These are phyloP conservation scores for Eulacestoma nigropectus DNA, from an alignment of 2,113 vertebrate genomes.

Conservation along the genomic window DNA sequence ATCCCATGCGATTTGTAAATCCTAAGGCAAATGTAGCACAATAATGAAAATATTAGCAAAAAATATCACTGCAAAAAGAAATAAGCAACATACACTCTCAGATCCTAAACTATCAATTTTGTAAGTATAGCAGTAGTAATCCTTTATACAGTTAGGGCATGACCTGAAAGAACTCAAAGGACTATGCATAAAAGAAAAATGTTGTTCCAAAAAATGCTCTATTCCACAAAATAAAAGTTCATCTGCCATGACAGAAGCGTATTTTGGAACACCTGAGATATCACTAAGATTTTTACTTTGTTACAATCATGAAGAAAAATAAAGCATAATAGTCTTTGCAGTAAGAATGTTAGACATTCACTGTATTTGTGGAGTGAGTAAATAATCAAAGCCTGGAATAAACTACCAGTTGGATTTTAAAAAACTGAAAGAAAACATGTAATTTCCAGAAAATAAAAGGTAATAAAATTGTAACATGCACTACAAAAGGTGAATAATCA, in stretches of 20 bases:
- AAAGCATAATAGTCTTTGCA: background rate
- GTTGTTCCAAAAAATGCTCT: background rate
- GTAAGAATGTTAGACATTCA: background rate
- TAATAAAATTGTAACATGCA: background rate
- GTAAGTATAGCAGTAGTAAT: background rate
- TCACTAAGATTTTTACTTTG: background rate
- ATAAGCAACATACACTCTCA: background rate
- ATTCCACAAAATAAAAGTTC: background rate
- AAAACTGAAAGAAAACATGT: background rate
- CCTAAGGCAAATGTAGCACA: background rate
- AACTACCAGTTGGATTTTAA: background rate
- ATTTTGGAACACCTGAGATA: background rate
- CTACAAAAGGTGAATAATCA: background rate
- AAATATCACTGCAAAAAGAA: background rate
- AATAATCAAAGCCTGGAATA: background rate
- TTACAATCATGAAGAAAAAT: background rate
- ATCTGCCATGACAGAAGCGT: background rate
- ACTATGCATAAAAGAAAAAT: background rate
- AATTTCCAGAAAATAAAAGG: background rate
- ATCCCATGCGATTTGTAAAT: background rate
- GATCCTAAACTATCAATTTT: background rate
- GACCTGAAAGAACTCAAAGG: background rate
- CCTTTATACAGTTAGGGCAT: background rate
- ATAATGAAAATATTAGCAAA: background rate
- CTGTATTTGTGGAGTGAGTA: background rate